Evolutionary conservation across 2,888 invertebrate genomes (phyloP).

Genomic region (Scotopteryx bipunctaria): DNA sequence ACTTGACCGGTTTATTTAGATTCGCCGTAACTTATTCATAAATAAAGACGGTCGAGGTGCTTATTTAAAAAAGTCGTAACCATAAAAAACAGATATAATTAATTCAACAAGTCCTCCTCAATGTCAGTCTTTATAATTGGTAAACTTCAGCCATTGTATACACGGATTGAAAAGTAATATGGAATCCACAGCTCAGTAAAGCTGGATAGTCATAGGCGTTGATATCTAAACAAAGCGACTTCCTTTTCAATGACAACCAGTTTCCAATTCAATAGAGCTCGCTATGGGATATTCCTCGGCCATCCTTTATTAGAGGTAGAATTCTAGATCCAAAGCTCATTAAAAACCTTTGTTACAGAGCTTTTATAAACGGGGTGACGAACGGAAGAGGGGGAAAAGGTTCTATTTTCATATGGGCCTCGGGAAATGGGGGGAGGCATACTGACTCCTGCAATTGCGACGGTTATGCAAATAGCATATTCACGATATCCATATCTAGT

Average conservation of each 20-base stretch:
- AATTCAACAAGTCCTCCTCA: too few relatives aligned
- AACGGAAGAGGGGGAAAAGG: constrained; percentile 96
- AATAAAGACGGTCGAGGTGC: too few relatives aligned
- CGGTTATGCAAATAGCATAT: constrained; percentile 99
- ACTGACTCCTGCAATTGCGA: constrained; percentile 99
- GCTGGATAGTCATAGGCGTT: too few relatives aligned
- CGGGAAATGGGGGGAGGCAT: constrained; percentile 97
- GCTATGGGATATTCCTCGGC: neutral
- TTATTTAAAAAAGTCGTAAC: too few relatives aligned
- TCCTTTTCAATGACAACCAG: constrained; percentile 18
- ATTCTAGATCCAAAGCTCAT: constrained; percentile 58
- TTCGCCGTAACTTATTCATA: too few relatives aligned
- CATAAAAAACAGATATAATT: too few relatives aligned
- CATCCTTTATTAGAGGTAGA: constrained; percentile 18
- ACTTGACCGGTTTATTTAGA: too few relatives aligned
- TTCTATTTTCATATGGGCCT: constrained; percentile 98
- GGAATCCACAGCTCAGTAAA: too few relatives aligned
- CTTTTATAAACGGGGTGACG: constrained; percentile 96
- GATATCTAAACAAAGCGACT: constrained; percentile 15
- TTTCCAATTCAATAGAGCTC: constrained; percentile 34
- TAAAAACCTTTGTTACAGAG: constrained; percentile 83
- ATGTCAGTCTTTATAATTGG: too few relatives aligned
- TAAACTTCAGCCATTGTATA: too few relatives aligned
- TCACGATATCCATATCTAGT: constrained; percentile 98
- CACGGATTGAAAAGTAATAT: too few relatives aligned